Evolutionary conservation across 2,113 vertebrate species (phyloP), one percentile per base, ranked within the genome.

Genomic region (Phycodurus eques): DNA sequence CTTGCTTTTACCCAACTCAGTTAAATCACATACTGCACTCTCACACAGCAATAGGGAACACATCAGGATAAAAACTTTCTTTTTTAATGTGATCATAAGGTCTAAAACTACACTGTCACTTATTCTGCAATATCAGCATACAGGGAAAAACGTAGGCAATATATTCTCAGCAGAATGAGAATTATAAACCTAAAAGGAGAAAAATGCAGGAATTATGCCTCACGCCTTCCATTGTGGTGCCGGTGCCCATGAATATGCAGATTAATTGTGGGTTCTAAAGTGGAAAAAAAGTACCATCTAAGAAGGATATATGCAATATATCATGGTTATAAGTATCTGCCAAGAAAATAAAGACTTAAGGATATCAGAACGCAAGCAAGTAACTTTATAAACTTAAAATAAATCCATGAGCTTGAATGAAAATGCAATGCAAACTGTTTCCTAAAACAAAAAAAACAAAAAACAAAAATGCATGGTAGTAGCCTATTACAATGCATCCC

Each of bases 1-100:
- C 20, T 8, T 62, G 77, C 65, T 73, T 64, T 53, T 66, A 15
- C 31, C 68, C 72, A 79, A 78, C 68, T 76, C 66, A 86, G 69
- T 77, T 73, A 68, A 73, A 83, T 73, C 31, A 70, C 44, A 77
- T 39, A 22, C 42, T n/a, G 66, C 17, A 51, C 75, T 78, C 51
- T 39, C 53, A 20, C 65, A 47, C 22, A 63, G 27, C 67, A 3
- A 31, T 8, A 2, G 46, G 19, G 27, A 75, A 78, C 75, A 71
- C 51, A 82, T 71, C 71, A 17, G 73, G n/a, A 75, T 54, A 35
- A 31, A 63, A 71, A 69, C 54, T 39, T 42, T 76, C 22, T 63
- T 72, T 47, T 61, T 17, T 53, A 53, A 53, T 3, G 49, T 19
- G 59, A 14, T 10, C 4, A 1, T 1, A 31, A 61, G 9, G 59